Evolutionary conservation across 2,113 vertebrate genomes (phyloP).

Genomic region (Ammodytes dubius): DNA sequence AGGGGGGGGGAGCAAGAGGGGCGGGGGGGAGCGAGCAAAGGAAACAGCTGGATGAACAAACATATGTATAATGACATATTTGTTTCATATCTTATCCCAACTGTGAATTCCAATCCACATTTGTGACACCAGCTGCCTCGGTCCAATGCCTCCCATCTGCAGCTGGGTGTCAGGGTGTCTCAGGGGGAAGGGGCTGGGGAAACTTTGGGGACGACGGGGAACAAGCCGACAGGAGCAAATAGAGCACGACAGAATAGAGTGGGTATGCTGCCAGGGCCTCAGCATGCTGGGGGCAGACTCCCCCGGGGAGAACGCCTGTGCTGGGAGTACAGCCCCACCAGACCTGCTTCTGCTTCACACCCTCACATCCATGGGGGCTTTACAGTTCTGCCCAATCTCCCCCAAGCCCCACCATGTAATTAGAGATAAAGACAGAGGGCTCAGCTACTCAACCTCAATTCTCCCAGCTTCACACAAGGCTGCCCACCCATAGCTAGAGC

Average conservation of each 20-base stretch:
- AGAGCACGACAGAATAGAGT: slow-evolving; percentile 81
- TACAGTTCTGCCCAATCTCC: slow-evolving; percentile 76
- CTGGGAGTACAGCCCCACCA: slow-evolving; percentile 74
- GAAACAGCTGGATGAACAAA: slow-evolving; percentile 78
- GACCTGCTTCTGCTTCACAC: slow-evolving; percentile 75
- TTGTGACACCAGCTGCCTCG: slow-evolving; percentile 79
- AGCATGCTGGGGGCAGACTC: slow-evolving; percentile 60
- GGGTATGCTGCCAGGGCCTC: slow-evolving; percentile 61
- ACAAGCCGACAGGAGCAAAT: slow-evolving; percentile 81
- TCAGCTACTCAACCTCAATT: slow-evolving; percentile 78
- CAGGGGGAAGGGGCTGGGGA: slow-evolving; percentile 72
- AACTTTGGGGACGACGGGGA: slow-evolving; percentile 68
- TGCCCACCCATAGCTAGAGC: slow-evolving; percentile 57
- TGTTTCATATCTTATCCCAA: slow-evolving; percentile 80
- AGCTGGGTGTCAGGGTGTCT: slow-evolving; percentile 79
- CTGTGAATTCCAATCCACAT: slow-evolving; percentile 80
- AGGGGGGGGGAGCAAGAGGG: slow-evolving; percentile 24
- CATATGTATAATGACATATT: slow-evolving; percentile 80
- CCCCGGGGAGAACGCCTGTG: slow-evolving; percentile 69
- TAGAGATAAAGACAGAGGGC: slow-evolving; percentile 82
- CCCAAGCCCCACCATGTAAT: slow-evolving; percentile 76
- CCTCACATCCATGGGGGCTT: slow-evolving; percentile 58
- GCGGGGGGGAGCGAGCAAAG: slow-evolving; percentile 7
- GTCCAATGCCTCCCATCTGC: slow-evolving; percentile 85
- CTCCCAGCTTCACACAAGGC: slow-evolving; percentile 72